A percentile compares a stretch with the other conserved stretches of the same genome.
Conservation (phyloP, 2,888 invertebrate genomes). For the Spodoptera exigua region DNA sequence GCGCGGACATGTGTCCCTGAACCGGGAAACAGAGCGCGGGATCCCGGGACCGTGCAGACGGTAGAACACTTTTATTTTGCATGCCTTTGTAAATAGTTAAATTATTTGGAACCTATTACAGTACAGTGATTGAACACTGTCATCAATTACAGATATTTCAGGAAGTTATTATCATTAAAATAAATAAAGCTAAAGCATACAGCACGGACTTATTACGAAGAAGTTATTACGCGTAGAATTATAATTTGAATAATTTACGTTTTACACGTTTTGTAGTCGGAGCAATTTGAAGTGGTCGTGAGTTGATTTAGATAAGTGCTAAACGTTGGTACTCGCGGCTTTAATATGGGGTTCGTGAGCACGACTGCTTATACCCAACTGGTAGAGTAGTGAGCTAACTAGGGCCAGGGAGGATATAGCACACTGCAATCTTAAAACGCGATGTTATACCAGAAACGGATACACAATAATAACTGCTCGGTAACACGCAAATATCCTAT, state of each 20-base stretch:
- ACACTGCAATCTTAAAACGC: neutral
- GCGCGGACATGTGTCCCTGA: conserved; percentile 66
- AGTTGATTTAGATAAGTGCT: conserved; percentile 53
- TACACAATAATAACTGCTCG: conserved; percentile 24
- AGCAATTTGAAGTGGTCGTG: conserved; percentile 42
- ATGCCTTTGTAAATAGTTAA: neutral
- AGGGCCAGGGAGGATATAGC: conserved; percentile 34
- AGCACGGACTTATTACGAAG: conserved; percentile 1
- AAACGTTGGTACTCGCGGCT: conserved; percentile 31
- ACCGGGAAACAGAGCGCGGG: neutral
- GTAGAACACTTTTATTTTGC: conserved; percentile 18
- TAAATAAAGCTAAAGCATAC: neutral
- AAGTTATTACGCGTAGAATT: conserved; percentile 12
- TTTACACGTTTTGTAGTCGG: conserved; percentile 7
- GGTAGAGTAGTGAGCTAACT: conserved; percentile 5
- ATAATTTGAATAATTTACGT: conserved; percentile 14
- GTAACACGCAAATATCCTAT: neutral
- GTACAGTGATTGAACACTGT: too few relatives aligned
- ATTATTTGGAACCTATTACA: too few relatives aligned
- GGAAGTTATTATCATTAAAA: neutral
- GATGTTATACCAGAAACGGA: conserved; percentile 9
- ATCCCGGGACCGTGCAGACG: conserved; percentile 3
- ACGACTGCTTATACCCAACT: conserved; percentile 48
- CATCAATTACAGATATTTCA: too few relatives aligned
- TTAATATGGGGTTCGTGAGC: conserved; percentile 51